A percentile compares a stretch with the other conserved stretches of the same genome.
Conservation (phyloP, 2,888 invertebrate species). For the Torymus texanus region DNA sequence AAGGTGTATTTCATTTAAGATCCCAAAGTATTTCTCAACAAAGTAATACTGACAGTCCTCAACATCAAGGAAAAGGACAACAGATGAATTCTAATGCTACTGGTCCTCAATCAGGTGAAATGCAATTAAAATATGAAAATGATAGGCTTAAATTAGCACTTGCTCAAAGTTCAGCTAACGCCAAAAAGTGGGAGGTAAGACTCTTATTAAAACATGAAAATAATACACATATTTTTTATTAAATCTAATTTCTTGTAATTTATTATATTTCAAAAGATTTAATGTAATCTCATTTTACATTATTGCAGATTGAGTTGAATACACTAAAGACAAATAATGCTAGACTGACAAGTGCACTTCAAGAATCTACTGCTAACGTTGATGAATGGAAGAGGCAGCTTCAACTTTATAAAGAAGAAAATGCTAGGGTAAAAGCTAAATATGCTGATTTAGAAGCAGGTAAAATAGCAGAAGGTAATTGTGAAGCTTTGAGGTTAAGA, state of each 20-base stretch:
- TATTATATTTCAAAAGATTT: background rate
- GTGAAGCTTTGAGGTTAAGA: slow-evolving; percentile 83
- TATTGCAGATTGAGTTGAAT: slow-evolving; percentile 85
- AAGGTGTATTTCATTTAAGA: slow-evolving; percentile 72
- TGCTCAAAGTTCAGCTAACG: slow-evolving; percentile 97
- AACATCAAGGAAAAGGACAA: slow-evolving; percentile 77
- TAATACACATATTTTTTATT: too few relatives aligned
- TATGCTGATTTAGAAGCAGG: slow-evolving; percentile 84
- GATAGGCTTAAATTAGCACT: slow-evolving; percentile 96
- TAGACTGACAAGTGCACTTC: slow-evolving; percentile 94
- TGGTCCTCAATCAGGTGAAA: slow-evolving; percentile 79
- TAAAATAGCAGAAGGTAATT: slow-evolving; percentile 76
- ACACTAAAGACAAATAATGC: slow-evolving; percentile 97
- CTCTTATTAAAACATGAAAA: too few relatives aligned
- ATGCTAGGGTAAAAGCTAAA: slow-evolving; percentile 86
- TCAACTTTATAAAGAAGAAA: slow-evolving; percentile 94
- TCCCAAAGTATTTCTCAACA: slow-evolving; percentile 73
- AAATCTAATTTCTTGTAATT: background rate
- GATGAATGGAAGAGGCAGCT: slow-evolving; percentile 99
- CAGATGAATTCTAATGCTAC: slow-evolving; percentile 61
- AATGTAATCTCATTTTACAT: background rate
- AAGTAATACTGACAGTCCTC: slow-evolving; percentile 79
- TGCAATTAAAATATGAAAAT: slow-evolving; percentile 97
- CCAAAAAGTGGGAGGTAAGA: slow-evolving; percentile 94
- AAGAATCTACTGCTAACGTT: slow-evolving; percentile 96